Percentiles rank a stretch among this genome's conserved stretches.
Evolutionary conservation across 2,888 invertebrate genomes (phyloP).

Genomic region (Drosophila algonquin): DNA sequence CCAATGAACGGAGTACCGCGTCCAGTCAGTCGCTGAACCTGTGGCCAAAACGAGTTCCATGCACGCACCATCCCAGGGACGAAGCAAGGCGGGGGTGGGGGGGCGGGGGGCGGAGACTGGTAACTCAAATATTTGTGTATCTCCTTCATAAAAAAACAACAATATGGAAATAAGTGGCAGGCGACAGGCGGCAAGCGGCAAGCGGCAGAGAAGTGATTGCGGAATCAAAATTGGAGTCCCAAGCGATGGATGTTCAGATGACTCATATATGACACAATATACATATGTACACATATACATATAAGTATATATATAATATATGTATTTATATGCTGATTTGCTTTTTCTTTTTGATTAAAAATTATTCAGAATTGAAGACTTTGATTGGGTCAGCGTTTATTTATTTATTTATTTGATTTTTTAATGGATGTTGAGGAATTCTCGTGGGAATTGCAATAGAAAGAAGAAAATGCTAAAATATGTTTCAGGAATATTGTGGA

Average conservation of each 20-base stretch:
- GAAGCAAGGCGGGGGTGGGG: too few species aligned
- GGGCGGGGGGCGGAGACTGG: neutral
- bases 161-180: neutral
- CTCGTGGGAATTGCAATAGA: neutral
- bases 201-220: neutral
- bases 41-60: constrained; percentile 52
- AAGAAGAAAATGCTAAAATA: neutral
- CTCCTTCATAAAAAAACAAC: neutral
- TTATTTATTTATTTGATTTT: too few species aligned
- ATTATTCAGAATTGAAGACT: neutral
- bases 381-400: neutral
- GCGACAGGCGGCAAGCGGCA: neutral
- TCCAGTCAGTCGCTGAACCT: neutral
- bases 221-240: neutral
- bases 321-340: neutral
- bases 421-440: too few species aligned
- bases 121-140: neutral
- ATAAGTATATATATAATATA: too few species aligned
- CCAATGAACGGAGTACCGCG: constrained; percentile 45
- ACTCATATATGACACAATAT: neutral
- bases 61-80: constrained; percentile 49
- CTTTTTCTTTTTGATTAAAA: neutral
- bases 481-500: too few species aligned
- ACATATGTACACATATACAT: neutral
- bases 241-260: neutral